Percentiles rank a stretch among this genome's conserved stretches.
These are phyloP conservation scores for Cryptocephalus primarius DNA, from an alignment of 2,888 invertebrate genomes.

Conservation along the genomic window DNA sequence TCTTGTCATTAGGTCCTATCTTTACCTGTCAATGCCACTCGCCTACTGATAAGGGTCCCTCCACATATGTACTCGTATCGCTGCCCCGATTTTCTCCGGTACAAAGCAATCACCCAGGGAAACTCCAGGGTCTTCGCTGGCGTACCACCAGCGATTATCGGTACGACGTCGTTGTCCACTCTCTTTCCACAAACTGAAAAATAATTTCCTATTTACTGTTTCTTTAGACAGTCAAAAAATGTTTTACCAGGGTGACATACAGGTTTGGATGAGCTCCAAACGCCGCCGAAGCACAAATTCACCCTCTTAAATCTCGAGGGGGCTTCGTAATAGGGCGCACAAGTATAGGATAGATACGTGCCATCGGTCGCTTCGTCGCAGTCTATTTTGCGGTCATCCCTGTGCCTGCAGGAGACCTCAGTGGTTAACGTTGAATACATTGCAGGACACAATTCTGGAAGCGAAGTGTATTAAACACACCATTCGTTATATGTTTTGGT, in stretches of 20 bases:
- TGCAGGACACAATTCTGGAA: conserved; percentile 9
- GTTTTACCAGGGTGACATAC: conserved; percentile 12
- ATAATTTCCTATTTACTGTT: not conserved
- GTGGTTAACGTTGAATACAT: conserved; percentile 9
- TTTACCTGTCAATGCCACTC: conserved; percentile 10
- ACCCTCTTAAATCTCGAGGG: conserved; percentile 10
- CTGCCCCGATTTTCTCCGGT: conserved; percentile 1
- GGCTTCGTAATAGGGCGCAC: conserved; percentile 10
- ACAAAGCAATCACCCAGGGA: conserved; percentile 11
- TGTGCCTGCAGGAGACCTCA: conserved; percentile 9
- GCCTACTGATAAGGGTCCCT: conserved; percentile 8
- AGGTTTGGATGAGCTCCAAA: conserved; percentile 11
- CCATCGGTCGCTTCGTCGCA: conserved; percentile 12
- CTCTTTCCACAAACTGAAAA: conserved; percentile 12
- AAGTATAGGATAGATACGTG: conserved; percentile 9
- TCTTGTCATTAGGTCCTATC: too few relatives aligned
- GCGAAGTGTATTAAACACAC: not conserved
- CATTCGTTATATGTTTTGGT: not conserved
- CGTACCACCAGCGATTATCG: not conserved
- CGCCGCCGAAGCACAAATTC: conserved; percentile 7
- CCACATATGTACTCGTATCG: conserved; percentile 10
- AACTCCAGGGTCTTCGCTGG: conserved; percentile 7
- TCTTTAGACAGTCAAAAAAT: too few relatives aligned
- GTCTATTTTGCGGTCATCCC: conserved; percentile 5
- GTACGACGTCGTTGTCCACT: conserved; percentile 3